Evolutionary conservation across 2,888 invertebrate genomes (phyloP), one percentile per base, ranked within the genome.

Genomic region (Phytoseiulus persimilis): DNA sequence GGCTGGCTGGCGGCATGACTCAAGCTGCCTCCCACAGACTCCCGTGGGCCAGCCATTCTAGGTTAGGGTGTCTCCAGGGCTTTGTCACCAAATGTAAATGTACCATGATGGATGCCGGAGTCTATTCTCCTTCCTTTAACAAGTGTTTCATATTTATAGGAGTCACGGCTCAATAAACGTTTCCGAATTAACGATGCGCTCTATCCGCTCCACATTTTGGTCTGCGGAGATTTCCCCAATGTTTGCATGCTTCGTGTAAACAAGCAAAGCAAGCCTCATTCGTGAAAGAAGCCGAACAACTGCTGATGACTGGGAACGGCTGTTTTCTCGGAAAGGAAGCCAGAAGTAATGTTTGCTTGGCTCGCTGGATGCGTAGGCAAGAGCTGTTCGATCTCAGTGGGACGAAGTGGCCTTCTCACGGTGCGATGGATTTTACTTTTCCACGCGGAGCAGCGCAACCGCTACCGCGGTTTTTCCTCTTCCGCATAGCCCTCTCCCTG

Each of bases 11-110:
- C 28, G 5, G 65, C 65, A 65, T 23, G 65, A 65, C 28, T 65
- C 65, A 65, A 23, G 18, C 23, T 65, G 65, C 65, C 65, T 65
- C 65, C 65, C 87, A 87, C 87, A 87, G 87, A 87, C 28, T 6
- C n/a, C 87, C 87, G 9, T 87, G 87, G 87, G 32, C 87, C 23
- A 87, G 65, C 65, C 18, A 65, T 65, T 65, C 65, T 65, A 65
- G 65, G 65, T 65, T 65, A 65, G 65, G 65, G 65, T 65, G 65
- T 65, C 65, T 65, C 65, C 65, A 65, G 11, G 65, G 65, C 65
- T 65, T 65, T 65, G 65, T 65, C 65, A 65, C 65, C 65, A 65
- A 65, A 65, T 65, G 65, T 65, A 65, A 65, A 65, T 65, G 65
- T 65, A 65, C 14, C 18, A 65, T 65, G 18, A 65, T 39, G 9